A percentile compares a stretch with the other conserved stretches of the same genome.
These are phyloP conservation scores for Hydractinia symbiolongicarpus DNA, from an alignment of 30 jellyfish, hydroid and myxozoan species.

Conservation along the genomic window DNA sequence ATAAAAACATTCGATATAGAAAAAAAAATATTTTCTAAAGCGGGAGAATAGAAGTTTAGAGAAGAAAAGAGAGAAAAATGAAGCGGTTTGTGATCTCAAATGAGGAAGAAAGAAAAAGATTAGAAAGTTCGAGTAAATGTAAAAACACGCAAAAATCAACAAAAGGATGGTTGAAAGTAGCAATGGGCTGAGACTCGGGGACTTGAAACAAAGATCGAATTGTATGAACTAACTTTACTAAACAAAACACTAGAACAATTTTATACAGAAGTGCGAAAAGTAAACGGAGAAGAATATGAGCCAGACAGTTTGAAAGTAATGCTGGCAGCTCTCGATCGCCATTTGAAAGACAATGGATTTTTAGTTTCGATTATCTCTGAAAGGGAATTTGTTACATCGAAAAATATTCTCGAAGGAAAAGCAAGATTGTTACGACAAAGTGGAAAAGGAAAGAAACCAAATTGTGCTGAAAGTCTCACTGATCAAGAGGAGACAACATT, in stretches of 20 bases:
- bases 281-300: conserved; percentile 14
- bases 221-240: background rate
- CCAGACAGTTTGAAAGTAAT: conserved; percentile 4
- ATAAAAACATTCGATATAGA: no score
- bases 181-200: background rate
- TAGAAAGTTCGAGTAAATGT: background rate
- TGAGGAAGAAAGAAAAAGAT: background rate
- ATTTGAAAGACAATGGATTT: background rate
- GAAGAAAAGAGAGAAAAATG: no score
- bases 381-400: conserved; percentile 9
- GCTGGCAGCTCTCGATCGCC: conserved; percentile 9
- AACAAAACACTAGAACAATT: background rate
- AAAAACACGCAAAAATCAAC: conserved; percentile 14
- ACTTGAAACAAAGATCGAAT: background rate
- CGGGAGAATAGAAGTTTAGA: no score
- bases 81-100: background rate
- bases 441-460: conserved; percentile 1
- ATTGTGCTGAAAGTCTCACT: background rate
- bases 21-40: no score
- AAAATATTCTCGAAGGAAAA: conserved; percentile 16
- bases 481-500: background rate
- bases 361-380: background rate
- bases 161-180: conserved; percentile 7
- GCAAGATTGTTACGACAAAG: background rate
- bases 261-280: conserved; percentile 13